Evolutionary conservation across 2,113 vertebrate genomes (phyloP), one percentile per base, ranked within the genome.

Genomic region (Megaptera novaeangliae): DNA sequence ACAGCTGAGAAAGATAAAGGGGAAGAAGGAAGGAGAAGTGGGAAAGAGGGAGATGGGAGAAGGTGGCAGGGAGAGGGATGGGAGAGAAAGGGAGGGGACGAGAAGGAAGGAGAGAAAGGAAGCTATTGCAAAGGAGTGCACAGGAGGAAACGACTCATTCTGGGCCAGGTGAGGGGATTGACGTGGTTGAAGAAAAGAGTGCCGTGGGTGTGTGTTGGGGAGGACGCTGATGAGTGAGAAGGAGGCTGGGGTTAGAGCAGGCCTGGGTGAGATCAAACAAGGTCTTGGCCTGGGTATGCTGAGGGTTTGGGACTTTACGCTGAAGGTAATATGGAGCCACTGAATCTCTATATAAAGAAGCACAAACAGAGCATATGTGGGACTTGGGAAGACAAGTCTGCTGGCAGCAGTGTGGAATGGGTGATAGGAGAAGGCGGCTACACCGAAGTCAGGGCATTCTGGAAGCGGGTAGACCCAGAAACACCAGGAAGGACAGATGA

Each of bases 191-290:
- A 89, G 49, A n/a, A 11, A 66, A 20, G 2, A 66, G 8, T 7
- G 15, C n/a, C 46, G 21, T 49, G 41, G 25, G 10, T 14, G 7
- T 49, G n/a, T 46, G 31, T 34, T 34, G 2, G 25, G 12, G 29
- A 15, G 29, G 52, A 8, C 0, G 34, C 1, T 39, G 57, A 21
- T 23, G 14, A 49, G 1, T 21, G 11, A 34, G 12, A 14, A 0
- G 36, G 64, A 41, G 2, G 2, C n/a, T 82, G 34, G 8, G 3
- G 0, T 66, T 59, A 61, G n/a, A 17, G 10, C 5, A 44, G 29
- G 1, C 63, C 81, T 88, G 34, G 25, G 21, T 29, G n/a, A 44
- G 49, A 23, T 49, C 27, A 63, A 1, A 10, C 4, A 2, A 5
- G 31, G 29, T 11, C 27, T 9, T 44, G 1, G 8, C 4, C 63